Base-by-base conservation (phyloP, 1,140 invertebrate species). In the Tetragonula clypearis region DNA sequence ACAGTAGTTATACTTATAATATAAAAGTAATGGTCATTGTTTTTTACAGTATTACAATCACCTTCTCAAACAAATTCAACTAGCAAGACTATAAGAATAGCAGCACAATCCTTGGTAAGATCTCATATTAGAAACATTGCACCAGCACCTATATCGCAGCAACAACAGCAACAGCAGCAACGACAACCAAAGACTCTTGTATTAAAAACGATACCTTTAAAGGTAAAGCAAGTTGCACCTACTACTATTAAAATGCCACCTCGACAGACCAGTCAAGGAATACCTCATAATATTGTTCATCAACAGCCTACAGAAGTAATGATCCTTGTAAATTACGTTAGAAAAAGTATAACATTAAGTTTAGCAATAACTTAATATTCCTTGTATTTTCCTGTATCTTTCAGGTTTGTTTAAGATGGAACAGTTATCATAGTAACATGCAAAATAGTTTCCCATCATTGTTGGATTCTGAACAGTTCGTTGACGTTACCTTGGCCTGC, bases 401-500 rank as follows among this genome's bases (percentile, higher is more conserved):
- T 76, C 58, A 97, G 95, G 97, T 98, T 91, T 98, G 98, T 93
- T 96, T 98, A 76, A 96, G 98, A 93, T 98, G 98, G 98, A 98
- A 98, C 94, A 97, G 97, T 92, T 98, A 98, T 93, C 97, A 98
- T 92, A 97, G 97, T 66, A 98, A 98, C 92, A 96, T 98, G 94
- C 97, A 98, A 93, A 97, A 96, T 69, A 96, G 96, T 80, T 98
- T 98, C 92, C 97, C 97, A 21, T 97, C 97, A 53, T 95, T 98
- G 11, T 94, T 98, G 56, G 96, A 97, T 19, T 96, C 96, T n/a
- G 97, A 98, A 93, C 96, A 98, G 91, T 98, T 98, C 91, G 98
- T 98, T 1, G 98, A 98, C 93, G 98, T 98, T 23, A 98, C 98
- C 4, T 93, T 98, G 62, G 98, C 98, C 41, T 98, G 98, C 92